Conservation (phyloP, 2,797 vertebrate genomes). For the Acrossocheilus wenchowensis region DNA sequence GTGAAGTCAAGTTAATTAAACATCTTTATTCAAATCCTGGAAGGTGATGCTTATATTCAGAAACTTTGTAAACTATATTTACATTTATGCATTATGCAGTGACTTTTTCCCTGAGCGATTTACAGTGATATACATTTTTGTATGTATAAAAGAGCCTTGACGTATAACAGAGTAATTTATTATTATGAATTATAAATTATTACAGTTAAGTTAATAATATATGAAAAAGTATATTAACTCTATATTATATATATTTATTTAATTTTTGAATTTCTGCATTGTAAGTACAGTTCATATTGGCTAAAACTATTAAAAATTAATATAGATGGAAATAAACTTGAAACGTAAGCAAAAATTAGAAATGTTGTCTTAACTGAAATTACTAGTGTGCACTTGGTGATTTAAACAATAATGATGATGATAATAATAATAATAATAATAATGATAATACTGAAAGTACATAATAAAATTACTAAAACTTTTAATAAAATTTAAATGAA, state of each 20-base stretch:
- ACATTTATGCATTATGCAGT: background rate
- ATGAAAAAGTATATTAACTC: background rate
- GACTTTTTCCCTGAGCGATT: background rate
- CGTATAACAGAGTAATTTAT: background rate
- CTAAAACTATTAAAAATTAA: background rate
- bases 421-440: background rate
- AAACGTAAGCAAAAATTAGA: background rate
- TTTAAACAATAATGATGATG: background rate
- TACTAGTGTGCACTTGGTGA: background rate
- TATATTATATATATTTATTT: background rate
- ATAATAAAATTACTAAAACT: background rate
- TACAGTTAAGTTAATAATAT: background rate
- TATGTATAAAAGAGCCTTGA: background rate
- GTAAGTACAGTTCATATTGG: background rate
- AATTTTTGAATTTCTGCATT: background rate
- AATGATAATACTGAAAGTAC: background rate
- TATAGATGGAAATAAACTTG: background rate
- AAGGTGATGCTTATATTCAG: background rate
- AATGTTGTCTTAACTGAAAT: background rate
- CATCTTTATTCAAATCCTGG: background rate
- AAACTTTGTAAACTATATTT: background rate
- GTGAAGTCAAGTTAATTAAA: slow-evolving; percentile 5
- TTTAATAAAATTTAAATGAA: background rate
- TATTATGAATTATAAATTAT: background rate
- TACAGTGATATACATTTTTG: background rate